These are phyloP conservation scores for Ditylenchus weischeri DNA, from an alignment of 2,888 invertebrate species.

Conservation along the genomic window DNA sequence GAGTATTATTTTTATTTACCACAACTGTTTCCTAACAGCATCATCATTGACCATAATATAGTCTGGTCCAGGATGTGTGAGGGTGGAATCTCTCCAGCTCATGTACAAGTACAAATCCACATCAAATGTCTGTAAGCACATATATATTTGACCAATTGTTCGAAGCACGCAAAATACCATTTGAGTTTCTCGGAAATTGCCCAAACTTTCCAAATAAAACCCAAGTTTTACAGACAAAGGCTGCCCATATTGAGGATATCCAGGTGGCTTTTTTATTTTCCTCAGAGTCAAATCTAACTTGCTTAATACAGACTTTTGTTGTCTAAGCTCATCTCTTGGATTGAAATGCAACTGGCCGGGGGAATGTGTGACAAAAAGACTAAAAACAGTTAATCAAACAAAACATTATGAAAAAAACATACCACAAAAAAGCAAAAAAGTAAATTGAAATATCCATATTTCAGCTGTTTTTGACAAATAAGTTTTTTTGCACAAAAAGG, in stretches of 20 bases:
- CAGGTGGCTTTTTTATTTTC: background rate
- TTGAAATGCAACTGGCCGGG: too few species aligned
- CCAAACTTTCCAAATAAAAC: conserved; percentile 17
- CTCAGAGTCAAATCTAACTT: too few species aligned
- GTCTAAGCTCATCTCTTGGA: too few species aligned
- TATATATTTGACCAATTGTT: too few species aligned
- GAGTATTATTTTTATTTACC: conserved; percentile 12
- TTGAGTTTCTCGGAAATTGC: conserved; percentile 14
- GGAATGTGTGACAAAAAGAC: too few species aligned
- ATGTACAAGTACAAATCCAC: conserved; percentile 39
- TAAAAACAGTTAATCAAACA: too few species aligned
- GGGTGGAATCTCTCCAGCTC: conserved; percentile 29
- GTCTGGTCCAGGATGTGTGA: conserved; percentile 28
- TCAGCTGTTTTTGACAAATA: too few species aligned
- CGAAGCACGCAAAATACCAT: background rate
- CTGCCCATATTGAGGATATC: background rate
- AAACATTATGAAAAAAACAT: too few species aligned
- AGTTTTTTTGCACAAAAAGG: too few species aligned
- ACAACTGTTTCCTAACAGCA: conserved; percentile 26
- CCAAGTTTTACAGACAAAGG: conserved; percentile 13
- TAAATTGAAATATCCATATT: too few species aligned
- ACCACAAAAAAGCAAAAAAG: too few species aligned
- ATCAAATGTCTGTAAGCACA: conserved; percentile 32
- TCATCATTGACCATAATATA: conserved; percentile 35
- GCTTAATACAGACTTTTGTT: too few species aligned